Base-by-base conservation (phyloP, 1,140 invertebrate species). In the Papilio helenus region DNA sequence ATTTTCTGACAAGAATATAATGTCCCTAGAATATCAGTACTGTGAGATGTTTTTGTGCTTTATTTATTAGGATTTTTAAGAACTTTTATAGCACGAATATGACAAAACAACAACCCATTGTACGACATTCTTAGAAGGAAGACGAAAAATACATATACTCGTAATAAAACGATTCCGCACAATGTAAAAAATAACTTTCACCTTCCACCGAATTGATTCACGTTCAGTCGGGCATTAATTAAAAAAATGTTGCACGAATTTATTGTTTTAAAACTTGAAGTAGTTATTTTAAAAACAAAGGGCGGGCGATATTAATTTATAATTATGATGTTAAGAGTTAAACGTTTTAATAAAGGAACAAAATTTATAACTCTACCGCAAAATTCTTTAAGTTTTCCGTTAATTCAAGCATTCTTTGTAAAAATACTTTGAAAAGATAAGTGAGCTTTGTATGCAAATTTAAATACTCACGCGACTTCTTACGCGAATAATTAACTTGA, bases 351-450 rank as follows among this genome's bases (percentile, higher is more conserved):
- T 65, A 65, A 65, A 65, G 61, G 61, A 14, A 26, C 12, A 14
- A 14, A 65, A 65, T 65, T 65, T 65, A 29, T 29, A 14, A 65
- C 23, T 65, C 23, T 10, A 61, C 20, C 23, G 20, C 20, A 61
- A 61, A 65, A 65, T 65, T 65, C 61, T 74, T 65, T 26, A 46
- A 76, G 58, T 29, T 44, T 79, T n/a, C 61, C 72, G 71, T 80
- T 83, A 79, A 81, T 80, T 79, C 77, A 83, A 81, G 81, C 81
- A 81, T 80, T 81, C 79, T 81, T 71, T 80, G 58, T 65, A 51
- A 79, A 73, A 78, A 74, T 34, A 42, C 61, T 65, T 65, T 65
- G 3, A 65, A 65, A 65, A 65, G 61, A 65, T 65, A 65, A 65
- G 61, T 65, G 61, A 65, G 61, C 26, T 65, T 65, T 65, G 20